phyloP scores from a whole-genome alignment of 2,888 invertebrate species.

The Harpagoxenus sublaevis region DNA sequence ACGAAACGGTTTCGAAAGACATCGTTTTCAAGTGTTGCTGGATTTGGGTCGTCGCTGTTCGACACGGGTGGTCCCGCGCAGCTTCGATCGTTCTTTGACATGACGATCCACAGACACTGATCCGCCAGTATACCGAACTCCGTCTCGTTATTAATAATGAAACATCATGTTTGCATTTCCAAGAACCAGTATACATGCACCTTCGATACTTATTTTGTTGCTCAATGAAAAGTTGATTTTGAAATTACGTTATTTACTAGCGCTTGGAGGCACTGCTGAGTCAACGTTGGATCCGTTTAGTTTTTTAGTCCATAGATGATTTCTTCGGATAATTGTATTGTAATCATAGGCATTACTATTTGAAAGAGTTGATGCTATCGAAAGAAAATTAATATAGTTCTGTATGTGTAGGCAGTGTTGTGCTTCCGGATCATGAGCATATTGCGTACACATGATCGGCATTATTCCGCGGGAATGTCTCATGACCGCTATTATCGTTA shows the following conservation, averaged over 20 bases:
- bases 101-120: conserved; percentile 14
- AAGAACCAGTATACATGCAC: background rate
- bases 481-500: conserved; percentile 83
- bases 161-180: background rate
- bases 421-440: conserved; percentile 62
- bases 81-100: conserved; percentile 20
- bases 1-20: conserved; percentile 53
- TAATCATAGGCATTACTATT: background rate
- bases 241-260: background rate
- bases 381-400: conserved; percentile 61
- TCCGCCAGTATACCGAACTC: background rate
- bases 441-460: conserved; percentile 49
- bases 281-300: background rate
- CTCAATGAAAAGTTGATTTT: background rate
- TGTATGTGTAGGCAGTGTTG: conserved; percentile 1
- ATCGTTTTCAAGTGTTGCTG: conserved; percentile 39
- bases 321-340: background rate
- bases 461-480: conserved; percentile 78
- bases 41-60: conserved; percentile 50
- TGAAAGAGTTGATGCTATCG: conserved; percentile 36
- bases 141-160: conserved; percentile 1
- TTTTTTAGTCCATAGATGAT: background rate
- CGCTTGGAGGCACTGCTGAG: background rate
- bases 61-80: conserved; percentile 43
- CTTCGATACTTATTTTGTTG: background rate